Evolutionary conservation across 2,113 vertebrate genomes (phyloP).

Genomic region (Chinchilla lanigera): DNA sequence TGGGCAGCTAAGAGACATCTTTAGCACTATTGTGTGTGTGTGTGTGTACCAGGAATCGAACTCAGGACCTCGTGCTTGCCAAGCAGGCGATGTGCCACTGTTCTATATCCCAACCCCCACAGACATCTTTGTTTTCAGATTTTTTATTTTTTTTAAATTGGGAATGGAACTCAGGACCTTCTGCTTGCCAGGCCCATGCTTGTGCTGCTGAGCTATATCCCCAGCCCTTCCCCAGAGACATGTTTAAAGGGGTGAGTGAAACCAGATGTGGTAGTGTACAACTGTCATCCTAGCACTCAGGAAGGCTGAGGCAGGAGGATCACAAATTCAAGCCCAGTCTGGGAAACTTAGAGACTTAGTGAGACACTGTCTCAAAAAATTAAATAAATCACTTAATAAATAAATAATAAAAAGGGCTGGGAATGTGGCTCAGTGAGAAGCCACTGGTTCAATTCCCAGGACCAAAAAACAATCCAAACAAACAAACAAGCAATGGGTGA

Average conservation of each 20-base stretch:
- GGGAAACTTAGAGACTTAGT: neutral
- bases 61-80: too few species aligned
- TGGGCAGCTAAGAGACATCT: slow-evolving; percentile 28
- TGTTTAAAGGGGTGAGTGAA: neutral
- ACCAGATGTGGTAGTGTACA: neutral
- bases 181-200: too few species aligned
- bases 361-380: neutral
- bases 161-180: too few species aligned
- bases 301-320: neutral
- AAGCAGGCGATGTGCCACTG: too few species aligned
- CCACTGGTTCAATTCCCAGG: neutral
- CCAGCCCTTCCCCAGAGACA: neutral
- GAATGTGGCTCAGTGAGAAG: neutral
- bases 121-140: neutral
- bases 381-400: neutral
- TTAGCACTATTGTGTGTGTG: neutral
- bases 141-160: too few species aligned
- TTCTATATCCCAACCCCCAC: too few species aligned
- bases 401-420: neutral
- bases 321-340: neutral
- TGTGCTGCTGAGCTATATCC: too few species aligned
- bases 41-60: too few species aligned
- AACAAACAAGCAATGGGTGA: neutral
- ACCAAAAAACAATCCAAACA: neutral
- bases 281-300: neutral